phyloP scores from a whole-genome alignment of 2,797 vertebrate genomes.

The Aplochiton taeniatus region DNA sequence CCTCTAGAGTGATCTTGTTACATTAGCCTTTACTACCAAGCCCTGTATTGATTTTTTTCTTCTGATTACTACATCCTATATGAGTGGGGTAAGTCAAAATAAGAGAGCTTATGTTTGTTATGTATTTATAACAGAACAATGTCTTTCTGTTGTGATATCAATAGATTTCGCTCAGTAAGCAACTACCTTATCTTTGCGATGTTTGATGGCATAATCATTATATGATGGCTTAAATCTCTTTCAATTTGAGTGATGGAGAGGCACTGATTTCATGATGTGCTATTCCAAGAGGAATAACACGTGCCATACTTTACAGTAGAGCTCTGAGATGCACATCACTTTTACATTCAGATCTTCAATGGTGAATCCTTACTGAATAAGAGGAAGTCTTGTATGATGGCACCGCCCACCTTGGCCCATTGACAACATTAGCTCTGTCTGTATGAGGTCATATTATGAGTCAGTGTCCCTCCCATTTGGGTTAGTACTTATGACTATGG shows the following conservation, averaged over 20 bases:
- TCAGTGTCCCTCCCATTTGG: slow-evolving; percentile 58
- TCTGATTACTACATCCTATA: slow-evolving; percentile 28
- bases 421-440: slow-evolving; percentile 25
- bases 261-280: background rate
- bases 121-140: slow-evolving; percentile 7
- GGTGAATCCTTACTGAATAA: background rate
- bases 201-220: background rate
- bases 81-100: slow-evolving; percentile 21
- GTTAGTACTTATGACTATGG: slow-evolving; percentile 54
- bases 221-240: background rate
- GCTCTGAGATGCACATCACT: background rate
- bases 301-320: background rate
- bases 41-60: slow-evolving; percentile 28
- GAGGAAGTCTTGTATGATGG: slow-evolving; percentile 55
- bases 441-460: slow-evolving; percentile 75
- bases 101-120: slow-evolving; percentile 23
- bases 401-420: slow-evolving; percentile 66
- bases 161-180: background rate
- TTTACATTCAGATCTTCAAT: background rate
- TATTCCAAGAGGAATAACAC: background rate
- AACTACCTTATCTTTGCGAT: background rate
- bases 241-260: background rate
- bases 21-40: slow-evolving; percentile 9
- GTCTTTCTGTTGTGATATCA: background rate
- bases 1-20: background rate